Evolutionary conservation across 2,888 invertebrate genomes (phyloP).

Genomic region (Myopa tessellatipennis): DNA sequence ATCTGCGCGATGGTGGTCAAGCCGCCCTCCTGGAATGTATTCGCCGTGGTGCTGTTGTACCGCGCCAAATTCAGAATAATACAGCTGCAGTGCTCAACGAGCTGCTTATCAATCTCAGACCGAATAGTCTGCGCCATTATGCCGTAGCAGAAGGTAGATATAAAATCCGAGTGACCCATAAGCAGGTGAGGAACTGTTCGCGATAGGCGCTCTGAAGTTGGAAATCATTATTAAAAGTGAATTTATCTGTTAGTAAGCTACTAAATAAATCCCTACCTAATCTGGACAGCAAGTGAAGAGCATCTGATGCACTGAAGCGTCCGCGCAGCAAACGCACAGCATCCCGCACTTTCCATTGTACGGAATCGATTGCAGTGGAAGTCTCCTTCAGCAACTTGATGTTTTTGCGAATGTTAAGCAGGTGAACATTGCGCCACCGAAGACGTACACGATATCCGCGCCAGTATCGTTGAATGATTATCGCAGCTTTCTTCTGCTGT

Average conservation of each 20-base stretch:
- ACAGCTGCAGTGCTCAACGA: slow-evolving; percentile 66
- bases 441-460: slow-evolving; percentile 69
- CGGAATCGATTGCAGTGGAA: slow-evolving; percentile 54
- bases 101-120: slow-evolving; percentile 67
- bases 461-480: slow-evolving; percentile 75
- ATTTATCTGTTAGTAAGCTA: neutral
- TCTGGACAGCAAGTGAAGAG: slow-evolving; percentile 58
- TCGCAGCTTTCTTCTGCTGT: slow-evolving; percentile 71
- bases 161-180: slow-evolving; percentile 63
- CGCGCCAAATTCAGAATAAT: slow-evolving; percentile 78
- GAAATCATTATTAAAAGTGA: neutral
- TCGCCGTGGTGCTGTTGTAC: slow-evolving; percentile 72
- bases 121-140: slow-evolving; percentile 68
- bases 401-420: slow-evolving; percentile 57
- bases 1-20: slow-evolving; percentile 74
- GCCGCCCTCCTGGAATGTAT: slow-evolving; percentile 73
- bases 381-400: slow-evolving; percentile 55
- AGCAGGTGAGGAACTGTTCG: slow-evolving; percentile 66
- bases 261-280: slow-evolving; percentile 53
- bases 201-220: slow-evolving; percentile 62
- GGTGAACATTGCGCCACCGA: slow-evolving; percentile 54
- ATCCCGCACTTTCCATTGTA: slow-evolving; percentile 60
- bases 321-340: slow-evolving; percentile 62
- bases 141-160: slow-evolving; percentile 67
- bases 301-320: slow-evolving; percentile 61